Base-by-base conservation (phyloP, 2,888 invertebrate genomes). In the Hypomecis atomaria region DNA sequence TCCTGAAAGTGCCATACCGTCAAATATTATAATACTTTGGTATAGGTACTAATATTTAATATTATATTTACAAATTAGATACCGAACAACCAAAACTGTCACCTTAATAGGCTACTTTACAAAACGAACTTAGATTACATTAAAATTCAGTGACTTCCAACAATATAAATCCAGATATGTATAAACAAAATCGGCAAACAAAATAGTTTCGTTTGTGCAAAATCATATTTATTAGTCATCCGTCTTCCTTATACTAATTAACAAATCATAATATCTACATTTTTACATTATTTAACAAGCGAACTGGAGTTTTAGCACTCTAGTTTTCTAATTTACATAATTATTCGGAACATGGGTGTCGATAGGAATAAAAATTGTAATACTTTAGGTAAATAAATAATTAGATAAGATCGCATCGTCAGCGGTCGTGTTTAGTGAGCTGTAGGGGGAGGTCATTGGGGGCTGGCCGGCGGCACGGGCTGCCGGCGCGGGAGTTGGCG, bases 371-470 rank as follows among this genome's bases (percentile, higher is more conserved):
- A 82, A 82, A 77, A 78, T 78, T 76, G 72, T 83, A 84, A 85
- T 86, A 84, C 81, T 84, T 85, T 79, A 83, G 78, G 81, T 78
- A 82, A 74, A 78, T 78, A 81, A 79, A 82, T 79, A 83, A 76
- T 82, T 76, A 75, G 74, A 71, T 77, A 76, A 71, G 74, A 71
- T 69, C n/a, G 11, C 47, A 48, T 47, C 10, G 82, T 88, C 86
- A 94, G 84, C 96, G 95, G 86, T 96, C 95, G 83, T 96, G 95
- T 85, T 96, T 96, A 49, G 95, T 96, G 65, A 96, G 92, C 82
- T 96, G 95, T 69, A 96, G 85, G 13, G 96, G 96, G 77, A 95
- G 93, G 81, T 94, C 94, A 70, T 82, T 89, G 61, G 81, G 76
- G 43, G 81, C 74, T 62, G 81, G 72, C 66, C 79, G 82, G 43